A percentile compares a stretch with the other conserved stretches of the same genome.
phyloP scores from a whole-genome alignment of 2,797 vertebrate genomes.

The Xenopus petersii region DNA sequence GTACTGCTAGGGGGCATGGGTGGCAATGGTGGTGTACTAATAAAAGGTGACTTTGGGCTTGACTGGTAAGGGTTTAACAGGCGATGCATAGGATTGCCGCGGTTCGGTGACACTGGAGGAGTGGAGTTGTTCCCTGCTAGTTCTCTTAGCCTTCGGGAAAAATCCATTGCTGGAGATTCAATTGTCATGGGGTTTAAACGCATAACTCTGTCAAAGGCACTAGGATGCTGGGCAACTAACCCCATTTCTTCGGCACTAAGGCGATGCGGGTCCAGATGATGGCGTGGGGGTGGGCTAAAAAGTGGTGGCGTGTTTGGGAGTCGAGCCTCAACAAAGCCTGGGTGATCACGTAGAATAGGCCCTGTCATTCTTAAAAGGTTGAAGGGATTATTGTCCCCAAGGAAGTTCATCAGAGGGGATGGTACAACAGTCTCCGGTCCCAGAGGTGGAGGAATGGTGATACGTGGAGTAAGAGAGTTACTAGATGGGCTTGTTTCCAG shows the following conservation, averaged over 20 bases:
- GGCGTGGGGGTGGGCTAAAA: slow-evolving; percentile 90
- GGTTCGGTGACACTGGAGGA: slow-evolving; percentile 89
- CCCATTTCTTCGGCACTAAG: slow-evolving; percentile 98
- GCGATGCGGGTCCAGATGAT: slow-evolving; percentile 94
- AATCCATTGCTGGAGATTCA: slow-evolving; percentile 98
- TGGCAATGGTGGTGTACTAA: slow-evolving; percentile 89
- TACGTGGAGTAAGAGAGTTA: slow-evolving; percentile 87
- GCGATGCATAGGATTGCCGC: slow-evolving; percentile 94
- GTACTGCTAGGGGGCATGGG: slow-evolving; percentile 90
- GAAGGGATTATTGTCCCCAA: slow-evolving; percentile 94
- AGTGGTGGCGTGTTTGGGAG: slow-evolving; percentile 91
- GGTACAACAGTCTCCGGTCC: slow-evolving; percentile 87
- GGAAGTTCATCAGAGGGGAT: slow-evolving; percentile 91
- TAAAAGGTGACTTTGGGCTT: slow-evolving; percentile 91
- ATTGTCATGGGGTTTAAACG: slow-evolving; percentile 95
- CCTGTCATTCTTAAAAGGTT: slow-evolving; percentile 95
- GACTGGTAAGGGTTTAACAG: slow-evolving; percentile 93
- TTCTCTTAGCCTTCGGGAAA: slow-evolving; percentile 92
- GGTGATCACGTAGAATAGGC: slow-evolving; percentile 88
- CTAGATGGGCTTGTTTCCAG: slow-evolving; percentile 88
- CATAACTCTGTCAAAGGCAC: slow-evolving; percentile 99
- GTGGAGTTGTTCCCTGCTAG: slow-evolving; percentile 93
- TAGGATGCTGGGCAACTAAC: slow-evolving; percentile 98
- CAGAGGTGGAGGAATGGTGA: slow-evolving; percentile 90
- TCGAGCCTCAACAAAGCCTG: slow-evolving; percentile 88